Conservation (phyloP, 1,140 invertebrate species). For the Lasioglossum albipes region DNA sequence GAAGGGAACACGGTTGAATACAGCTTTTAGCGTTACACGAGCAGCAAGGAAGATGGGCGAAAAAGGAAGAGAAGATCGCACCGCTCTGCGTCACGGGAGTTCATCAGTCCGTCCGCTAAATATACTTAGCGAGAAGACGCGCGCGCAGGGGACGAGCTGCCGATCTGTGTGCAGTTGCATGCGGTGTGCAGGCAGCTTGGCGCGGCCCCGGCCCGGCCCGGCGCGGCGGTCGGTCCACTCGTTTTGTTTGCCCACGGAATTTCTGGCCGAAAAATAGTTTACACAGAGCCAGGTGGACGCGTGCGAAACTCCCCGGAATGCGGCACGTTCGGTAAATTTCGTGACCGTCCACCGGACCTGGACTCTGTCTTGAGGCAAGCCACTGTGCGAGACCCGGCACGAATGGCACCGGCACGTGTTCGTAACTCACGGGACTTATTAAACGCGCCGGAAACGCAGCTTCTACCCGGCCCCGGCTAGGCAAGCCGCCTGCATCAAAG, state of each 20-base stretch:
- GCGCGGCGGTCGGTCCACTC: background rate
- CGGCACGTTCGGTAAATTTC: slow-evolving; percentile 33
- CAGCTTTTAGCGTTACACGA: slow-evolving; percentile 18
- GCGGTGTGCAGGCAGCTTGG: slow-evolving; percentile 27
- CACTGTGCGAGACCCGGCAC: too few species aligned
- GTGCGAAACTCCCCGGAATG: slow-evolving; percentile 8
- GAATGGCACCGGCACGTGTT: slow-evolving; percentile 1
- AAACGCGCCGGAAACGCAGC: slow-evolving; percentile 30
- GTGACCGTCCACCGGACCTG: background rate
- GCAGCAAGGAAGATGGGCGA: background rate
- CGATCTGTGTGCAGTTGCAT: background rate
- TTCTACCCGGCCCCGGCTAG: too few species aligned
- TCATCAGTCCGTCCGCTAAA: slow-evolving; percentile 55
- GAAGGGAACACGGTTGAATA: slow-evolving; percentile 8
- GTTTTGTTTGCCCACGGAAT: slow-evolving; percentile 34
- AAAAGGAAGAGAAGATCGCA: background rate
- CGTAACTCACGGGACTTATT: slow-evolving; percentile 38
- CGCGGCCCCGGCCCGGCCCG: background rate
- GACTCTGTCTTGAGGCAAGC: slow-evolving; percentile 1
- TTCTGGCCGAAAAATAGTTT: slow-evolving; percentile 34
- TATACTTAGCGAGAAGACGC: slow-evolving; percentile 42
- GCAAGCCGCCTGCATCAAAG: background rate
- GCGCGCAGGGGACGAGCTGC: background rate
- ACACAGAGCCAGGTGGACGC: background rate
- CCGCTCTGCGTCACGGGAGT: slow-evolving; percentile 1